Percentiles rank a stretch among this genome's conserved stretches.
Evolutionary conservation across 2,113 vertebrate genomes (phyloP).

Genomic region (Coturnix japonica): DNA sequence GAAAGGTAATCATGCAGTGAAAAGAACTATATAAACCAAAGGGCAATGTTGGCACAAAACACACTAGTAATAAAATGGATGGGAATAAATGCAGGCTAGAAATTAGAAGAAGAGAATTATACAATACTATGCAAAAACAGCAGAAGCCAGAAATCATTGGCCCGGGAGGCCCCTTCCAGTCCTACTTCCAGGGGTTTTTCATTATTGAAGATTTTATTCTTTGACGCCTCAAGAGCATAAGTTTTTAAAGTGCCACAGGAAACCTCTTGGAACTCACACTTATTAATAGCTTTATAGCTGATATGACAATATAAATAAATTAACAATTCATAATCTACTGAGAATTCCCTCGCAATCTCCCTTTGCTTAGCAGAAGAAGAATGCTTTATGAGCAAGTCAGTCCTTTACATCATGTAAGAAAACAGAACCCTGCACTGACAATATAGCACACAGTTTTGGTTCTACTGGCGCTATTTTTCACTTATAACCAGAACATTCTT

Average conservation of each 20-base stretch:
- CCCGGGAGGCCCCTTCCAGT: conserved; percentile 60
- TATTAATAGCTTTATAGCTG: conserved; percentile 65
- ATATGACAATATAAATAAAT: conserved; percentile 71
- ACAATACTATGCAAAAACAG: background rate
- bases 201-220: conserved; percentile 61
- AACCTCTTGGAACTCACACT: conserved; percentile 54
- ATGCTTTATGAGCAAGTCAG: conserved; percentile 8
- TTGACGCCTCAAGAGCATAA: conserved; percentile 45
- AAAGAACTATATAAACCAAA: conserved; percentile 31
- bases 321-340: conserved; percentile 59
- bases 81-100: conserved; percentile 27
- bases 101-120: conserved; percentile 23
- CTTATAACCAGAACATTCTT: background rate
- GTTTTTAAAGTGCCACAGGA: conserved; percentile 53
- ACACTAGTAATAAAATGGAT: conserved; percentile 23
- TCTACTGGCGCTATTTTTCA: background rate
- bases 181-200: conserved; percentile 35
- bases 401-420: background rate
- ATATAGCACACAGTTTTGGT: background rate
- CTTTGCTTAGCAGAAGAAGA: conserved; percentile 12
- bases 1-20: background rate
- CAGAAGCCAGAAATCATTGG: conserved; percentile 27
- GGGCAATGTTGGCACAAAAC: conserved; percentile 8
- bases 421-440: conserved; percentile 1
- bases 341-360: conserved; percentile 46